A percentile compares a stretch with the other conserved stretches of the same genome.
Evolutionary conservation across 2,888 invertebrate genomes (phyloP).

Genomic region (Drosophila peninsularis): DNA sequence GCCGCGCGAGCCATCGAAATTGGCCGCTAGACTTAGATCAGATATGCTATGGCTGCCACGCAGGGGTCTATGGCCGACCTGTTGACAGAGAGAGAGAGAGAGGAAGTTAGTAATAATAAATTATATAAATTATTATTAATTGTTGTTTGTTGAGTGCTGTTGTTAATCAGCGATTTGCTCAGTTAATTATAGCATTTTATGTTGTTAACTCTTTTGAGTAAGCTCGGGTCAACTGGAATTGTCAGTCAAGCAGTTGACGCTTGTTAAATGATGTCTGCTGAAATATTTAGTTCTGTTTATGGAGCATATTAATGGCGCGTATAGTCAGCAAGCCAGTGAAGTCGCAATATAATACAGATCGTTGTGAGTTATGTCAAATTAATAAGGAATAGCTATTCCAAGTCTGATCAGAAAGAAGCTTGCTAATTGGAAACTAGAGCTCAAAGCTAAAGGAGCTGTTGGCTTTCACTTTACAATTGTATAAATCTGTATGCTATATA

Average conservation of each 20-base stretch:
- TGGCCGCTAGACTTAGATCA: slow-evolving; percentile 90
- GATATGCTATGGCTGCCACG: slow-evolving; percentile 94
- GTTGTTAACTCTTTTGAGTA: neutral
- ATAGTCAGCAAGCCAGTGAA: no score
- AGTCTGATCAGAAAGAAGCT: no score
- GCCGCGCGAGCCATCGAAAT: slow-evolving; percentile 81
- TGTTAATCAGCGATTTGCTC: slow-evolving; percentile 29
- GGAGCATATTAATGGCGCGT: neutral
- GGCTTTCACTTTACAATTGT: no score
- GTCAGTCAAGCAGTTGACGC: neutral
- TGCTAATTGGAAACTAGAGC: no score
- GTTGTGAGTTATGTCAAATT: no score
- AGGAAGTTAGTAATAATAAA: no score
- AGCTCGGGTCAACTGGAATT: neutral
- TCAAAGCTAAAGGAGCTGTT: no score
- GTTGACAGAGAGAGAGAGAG: slow-evolving; percentile 16
- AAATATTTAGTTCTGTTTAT: neutral
- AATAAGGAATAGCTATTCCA: no score
- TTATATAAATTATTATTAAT: neutral
- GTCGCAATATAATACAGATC: neutral
- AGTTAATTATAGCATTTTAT: slow-evolving; percentile 4
- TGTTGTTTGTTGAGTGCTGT: neutral
- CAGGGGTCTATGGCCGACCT: slow-evolving; percentile 92
- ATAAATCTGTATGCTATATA: no score
- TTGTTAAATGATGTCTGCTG: neutral